Evolutionary conservation across 2,113 vertebrate genomes (phyloP).

Genomic region (Centropus unirufus): DNA sequence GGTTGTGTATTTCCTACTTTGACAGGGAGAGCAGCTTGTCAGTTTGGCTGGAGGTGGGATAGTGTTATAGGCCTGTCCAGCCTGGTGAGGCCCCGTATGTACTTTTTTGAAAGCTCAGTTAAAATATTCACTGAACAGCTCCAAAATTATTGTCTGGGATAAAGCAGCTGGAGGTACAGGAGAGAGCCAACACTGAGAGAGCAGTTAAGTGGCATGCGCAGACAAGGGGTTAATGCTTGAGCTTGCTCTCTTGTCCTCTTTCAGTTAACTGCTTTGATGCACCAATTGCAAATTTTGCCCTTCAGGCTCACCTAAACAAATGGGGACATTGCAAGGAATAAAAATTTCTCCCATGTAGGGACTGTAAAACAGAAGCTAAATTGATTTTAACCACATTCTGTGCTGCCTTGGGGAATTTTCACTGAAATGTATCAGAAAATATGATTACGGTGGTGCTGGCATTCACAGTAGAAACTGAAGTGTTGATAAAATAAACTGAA

Average conservation of each 20-base stretch:
- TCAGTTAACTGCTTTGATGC: neutral
- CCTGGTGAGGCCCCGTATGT: neutral
- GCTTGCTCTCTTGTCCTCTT: neutral
- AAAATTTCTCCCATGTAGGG: neutral
- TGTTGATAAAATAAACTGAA: slow-evolving; percentile 20
- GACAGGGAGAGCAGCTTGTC: neutral
- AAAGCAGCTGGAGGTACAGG: neutral
- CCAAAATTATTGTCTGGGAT: neutral
- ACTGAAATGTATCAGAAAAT: neutral
- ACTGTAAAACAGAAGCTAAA: neutral
- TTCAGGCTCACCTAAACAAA: neutral
- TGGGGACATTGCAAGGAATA: neutral
- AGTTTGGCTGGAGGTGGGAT: neutral
- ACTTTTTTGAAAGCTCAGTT: neutral
- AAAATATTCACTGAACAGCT: neutral
- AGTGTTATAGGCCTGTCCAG: neutral
- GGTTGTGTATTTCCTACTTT: neutral
- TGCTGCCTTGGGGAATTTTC: neutral
- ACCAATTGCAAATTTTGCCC: neutral
- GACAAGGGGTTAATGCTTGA: neutral
- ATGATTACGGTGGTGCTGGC: neutral
- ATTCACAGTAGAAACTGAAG: neutral
- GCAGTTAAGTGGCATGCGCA: fast-evolving
- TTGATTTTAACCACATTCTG: neutral
- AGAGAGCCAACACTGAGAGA: neutral